Conservation (phyloP, 92 coral and sea anemone species). For the Micromussa lordhowensis region DNA sequence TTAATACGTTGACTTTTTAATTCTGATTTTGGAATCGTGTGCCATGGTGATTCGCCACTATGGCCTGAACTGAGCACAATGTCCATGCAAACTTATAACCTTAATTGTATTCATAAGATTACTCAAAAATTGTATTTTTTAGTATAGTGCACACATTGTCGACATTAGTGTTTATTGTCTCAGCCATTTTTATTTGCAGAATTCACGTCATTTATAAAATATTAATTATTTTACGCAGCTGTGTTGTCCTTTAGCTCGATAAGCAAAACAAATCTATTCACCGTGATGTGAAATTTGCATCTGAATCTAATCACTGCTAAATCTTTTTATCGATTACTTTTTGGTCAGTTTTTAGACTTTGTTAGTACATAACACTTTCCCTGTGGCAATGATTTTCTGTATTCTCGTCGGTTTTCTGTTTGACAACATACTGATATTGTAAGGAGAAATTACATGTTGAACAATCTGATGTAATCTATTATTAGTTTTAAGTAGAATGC, state of each 20-base stretch:
- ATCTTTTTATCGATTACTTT: not conserved
- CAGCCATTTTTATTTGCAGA: constrained; percentile 1
- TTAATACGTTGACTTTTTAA: not conserved
- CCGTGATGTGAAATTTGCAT: not conserved
- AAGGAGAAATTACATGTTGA: not conserved
- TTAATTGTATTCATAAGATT: not conserved
- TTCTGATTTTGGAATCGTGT: not conserved
- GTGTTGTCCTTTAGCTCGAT: constrained; percentile 10
- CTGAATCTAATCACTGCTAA: not conserved
- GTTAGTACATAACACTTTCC: not conserved
- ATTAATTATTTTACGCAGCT: constrained; percentile 5
- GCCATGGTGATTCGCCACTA: not conserved
- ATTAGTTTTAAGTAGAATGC: not conserved
- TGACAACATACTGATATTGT: not conserved
- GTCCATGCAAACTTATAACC: too few species aligned
- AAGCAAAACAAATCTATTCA: not conserved
- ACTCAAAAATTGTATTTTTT: not conserved
- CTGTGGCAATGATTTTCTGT: not conserved
- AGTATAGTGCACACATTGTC: too few species aligned
- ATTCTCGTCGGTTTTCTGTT: not conserved
- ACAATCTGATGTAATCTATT: not conserved
- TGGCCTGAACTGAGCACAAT: not conserved
- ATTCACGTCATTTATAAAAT: constrained; percentile 9
- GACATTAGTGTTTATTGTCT: not conserved
- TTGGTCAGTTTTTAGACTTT: not conserved